These are phyloP conservation scores for Liodrosophila aerea DNA, from an alignment of 2,888 invertebrate genomes.

Conservation along the genomic window DNA sequence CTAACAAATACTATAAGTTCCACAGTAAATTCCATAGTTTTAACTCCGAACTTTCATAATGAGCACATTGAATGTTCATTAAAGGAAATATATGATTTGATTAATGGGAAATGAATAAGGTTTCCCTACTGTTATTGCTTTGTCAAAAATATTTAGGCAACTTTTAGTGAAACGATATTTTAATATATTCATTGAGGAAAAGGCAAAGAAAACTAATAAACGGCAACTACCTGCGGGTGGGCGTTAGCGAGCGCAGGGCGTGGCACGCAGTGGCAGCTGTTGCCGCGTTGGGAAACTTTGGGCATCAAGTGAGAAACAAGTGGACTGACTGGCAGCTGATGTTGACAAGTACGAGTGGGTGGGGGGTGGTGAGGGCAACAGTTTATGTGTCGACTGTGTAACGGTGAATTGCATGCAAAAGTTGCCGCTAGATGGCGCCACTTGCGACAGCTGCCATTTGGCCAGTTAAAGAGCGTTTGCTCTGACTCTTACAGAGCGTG, in stretches of 20 bases:
- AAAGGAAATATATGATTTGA: constrained; percentile 33
- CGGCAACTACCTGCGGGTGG: constrained; percentile 1
- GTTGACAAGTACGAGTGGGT: constrained; percentile 45
- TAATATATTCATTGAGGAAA: constrained; percentile 65
- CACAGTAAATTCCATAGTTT: constrained; percentile 22
- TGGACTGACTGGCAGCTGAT: constrained; percentile 68
- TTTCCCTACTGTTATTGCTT: constrained; percentile 24
- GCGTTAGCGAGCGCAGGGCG: not conserved
- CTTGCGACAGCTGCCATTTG: constrained; percentile 33
- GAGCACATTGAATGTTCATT: constrained; percentile 53
- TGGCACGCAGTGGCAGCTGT: constrained; percentile 57
- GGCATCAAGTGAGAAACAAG: constrained; percentile 67
- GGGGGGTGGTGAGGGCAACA: constrained; percentile 28
- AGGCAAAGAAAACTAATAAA: constrained; percentile 30
- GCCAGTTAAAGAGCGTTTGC: constrained; percentile 10
- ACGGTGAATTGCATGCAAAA: constrained; percentile 62
- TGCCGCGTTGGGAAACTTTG: constrained; percentile 60
- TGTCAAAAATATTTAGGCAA: constrained; percentile 28
- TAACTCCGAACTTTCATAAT: constrained; percentile 53
- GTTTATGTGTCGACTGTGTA: constrained; percentile 50
- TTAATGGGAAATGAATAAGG: constrained; percentile 61
- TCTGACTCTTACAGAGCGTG: too few relatives aligned
- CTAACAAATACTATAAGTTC: constrained; percentile 28
- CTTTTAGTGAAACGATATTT: constrained; percentile 61
- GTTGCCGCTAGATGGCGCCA: constrained; percentile 64